Evolutionary conservation across 2,888 invertebrate species (phyloP), one percentile per base, ranked within the genome.

Genomic region (Eristalis tenax): DNA sequence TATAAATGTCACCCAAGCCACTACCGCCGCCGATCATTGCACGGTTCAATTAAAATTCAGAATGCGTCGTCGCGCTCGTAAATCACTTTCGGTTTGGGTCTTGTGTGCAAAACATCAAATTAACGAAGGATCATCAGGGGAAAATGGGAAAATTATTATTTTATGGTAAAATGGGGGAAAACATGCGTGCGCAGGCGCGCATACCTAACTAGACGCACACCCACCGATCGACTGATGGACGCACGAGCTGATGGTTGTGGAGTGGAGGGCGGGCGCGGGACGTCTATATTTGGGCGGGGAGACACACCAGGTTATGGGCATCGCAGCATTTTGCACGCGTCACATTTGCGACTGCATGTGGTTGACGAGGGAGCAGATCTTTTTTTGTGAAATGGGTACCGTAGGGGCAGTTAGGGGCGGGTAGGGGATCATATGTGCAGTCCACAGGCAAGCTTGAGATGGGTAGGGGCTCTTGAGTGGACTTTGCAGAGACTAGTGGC

Each of bases 181-280:
- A 80, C 83, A 87, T 83, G 87, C 83, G 83, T 83, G 83, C 83
- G 87, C 87, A 64, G 83, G 87, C 79, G 87, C 83, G 83, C 87
- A 83, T 87, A 83, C 87, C 18, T 73, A 83, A 79, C 76, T 66
- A 80, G 75, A 28, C 61, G 66, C 43, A 83, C 86, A 83, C 86
- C 86, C 86, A 83, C 86, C 13, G 13, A 15, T 22, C 23, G 59
- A 13, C 26, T 15, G 43, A 43, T 8, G 50, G 38, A 38, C n/a
- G 50, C 50, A 50, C 50, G 50, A 50, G 50, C 50, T 4, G 18
- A 1, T 1, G 18, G 8, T 4, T 18, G 50, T 4, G 5, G 32
- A 32, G 32, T 5, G 8, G n/a, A 5, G 18, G 50, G 18, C 50
- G 50, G 50, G 66, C 38, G 77, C 69, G 69, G 57, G 63, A 75